A percentile compares a stretch with the other conserved stretches of the same genome.
Evolutionary conservation across 2,888 invertebrate genomes (phyloP).

Genomic region (Lymantria dispar): DNA sequence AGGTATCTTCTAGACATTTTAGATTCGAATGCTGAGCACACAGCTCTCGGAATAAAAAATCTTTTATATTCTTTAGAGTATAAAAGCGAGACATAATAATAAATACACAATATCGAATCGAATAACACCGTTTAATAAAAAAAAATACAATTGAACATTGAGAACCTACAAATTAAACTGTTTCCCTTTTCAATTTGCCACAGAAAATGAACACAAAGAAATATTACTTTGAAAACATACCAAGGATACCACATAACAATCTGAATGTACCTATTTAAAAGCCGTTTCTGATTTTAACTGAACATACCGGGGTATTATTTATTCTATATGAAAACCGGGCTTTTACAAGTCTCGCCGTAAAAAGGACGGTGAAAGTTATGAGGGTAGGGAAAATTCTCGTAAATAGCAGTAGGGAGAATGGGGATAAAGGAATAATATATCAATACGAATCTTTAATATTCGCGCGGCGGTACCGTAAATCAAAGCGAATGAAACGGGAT

Average conservation of each 20-base stretch:
- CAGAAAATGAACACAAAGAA: constrained; percentile 5
- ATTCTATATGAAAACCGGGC: constrained; percentile 61
- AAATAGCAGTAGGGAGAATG: constrained; percentile 76
- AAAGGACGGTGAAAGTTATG: constrained; percentile 78
- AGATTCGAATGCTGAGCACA: too few species aligned
- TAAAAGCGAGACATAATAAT: too few species aligned
- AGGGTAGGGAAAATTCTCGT: constrained; percentile 75
- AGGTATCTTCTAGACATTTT: too few species aligned
- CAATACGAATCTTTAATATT: constrained; percentile 82
- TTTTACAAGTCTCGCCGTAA: constrained; percentile 73
- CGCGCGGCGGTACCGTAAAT: constrained; percentile 75
- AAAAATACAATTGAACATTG: not conserved
- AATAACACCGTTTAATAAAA: too few species aligned
- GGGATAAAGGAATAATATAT: constrained; percentile 82
- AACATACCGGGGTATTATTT: constrained; percentile 51
- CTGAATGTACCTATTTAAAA: constrained; percentile 16
- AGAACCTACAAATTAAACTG: not conserved
- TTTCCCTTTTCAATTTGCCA: not conserved
- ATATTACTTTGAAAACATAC: constrained; percentile 2
- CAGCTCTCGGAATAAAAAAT: too few species aligned
- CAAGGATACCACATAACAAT: constrained; percentile 10
- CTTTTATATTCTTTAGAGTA: too few species aligned
- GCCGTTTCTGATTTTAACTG: constrained; percentile 46
- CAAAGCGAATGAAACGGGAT: constrained; percentile 72
- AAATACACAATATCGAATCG: too few species aligned